Evolutionary conservation across 2,113 vertebrate genomes (phyloP).

Genomic region (Scomber colias): DNA sequence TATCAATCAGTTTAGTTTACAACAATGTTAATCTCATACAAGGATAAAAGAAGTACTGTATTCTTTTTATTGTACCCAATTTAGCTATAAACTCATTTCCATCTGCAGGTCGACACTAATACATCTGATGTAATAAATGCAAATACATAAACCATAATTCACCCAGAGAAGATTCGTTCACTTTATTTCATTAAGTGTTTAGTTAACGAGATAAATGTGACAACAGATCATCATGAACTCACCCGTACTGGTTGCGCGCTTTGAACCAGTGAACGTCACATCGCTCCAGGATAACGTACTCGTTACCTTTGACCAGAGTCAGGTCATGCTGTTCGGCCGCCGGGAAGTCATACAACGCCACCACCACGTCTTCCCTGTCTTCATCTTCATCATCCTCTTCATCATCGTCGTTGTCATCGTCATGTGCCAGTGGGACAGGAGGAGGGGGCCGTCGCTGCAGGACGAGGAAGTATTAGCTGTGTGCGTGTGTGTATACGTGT

Average conservation of each 20-base stretch:
- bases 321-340: slow-evolving; percentile 92
- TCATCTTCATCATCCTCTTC: slow-evolving; percentile 57
- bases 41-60: no score
- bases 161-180: no score
- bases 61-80: no score
- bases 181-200: no score
- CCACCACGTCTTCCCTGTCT: slow-evolving; percentile 84
- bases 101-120: no score
- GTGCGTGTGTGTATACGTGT: not conserved
- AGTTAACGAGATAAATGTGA: no score
- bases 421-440: slow-evolving; percentile 72
- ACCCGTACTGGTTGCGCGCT: slow-evolving; percentile 91
- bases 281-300: slow-evolving; percentile 91
- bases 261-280: slow-evolving; percentile 93
- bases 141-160: no score
- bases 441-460: slow-evolving; percentile 46
- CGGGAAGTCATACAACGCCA: slow-evolving; percentile 93
- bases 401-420: slow-evolving; percentile 42
- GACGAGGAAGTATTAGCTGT: not conserved
- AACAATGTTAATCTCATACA: no score
- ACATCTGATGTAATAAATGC: no score
- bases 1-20: no score
- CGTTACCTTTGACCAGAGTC: slow-evolving; percentile 86
- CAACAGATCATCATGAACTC: slow-evolving; percentile 42
- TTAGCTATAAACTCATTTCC: no score